Conservation (phyloP, 2,888 invertebrate species). For the Cheilosia grossa region DNA sequence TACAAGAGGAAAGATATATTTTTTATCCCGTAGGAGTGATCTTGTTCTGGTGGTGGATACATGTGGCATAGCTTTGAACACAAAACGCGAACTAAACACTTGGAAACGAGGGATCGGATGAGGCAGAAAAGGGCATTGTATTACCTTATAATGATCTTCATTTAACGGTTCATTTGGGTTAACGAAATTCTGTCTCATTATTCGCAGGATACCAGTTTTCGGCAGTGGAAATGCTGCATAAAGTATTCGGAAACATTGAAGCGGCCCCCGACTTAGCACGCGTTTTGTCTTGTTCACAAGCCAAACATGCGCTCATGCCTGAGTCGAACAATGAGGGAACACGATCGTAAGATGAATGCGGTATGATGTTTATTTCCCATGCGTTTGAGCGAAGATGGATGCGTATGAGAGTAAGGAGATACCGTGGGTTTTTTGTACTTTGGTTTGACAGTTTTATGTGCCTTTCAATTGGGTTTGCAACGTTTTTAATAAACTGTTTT, state of each 20-base stretch:
- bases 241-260: conserved; percentile 18
- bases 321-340: conserved; percentile 25
- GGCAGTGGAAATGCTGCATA: neutral
- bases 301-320: conserved; percentile 1
- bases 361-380: conserved; percentile 8
- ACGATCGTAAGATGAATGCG: conserved; percentile 21
- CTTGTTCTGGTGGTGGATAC: conserved; percentile 5
- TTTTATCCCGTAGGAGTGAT: conserved; percentile 46
- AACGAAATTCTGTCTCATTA: conserved; percentile 39
- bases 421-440: no score
- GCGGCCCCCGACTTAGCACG: conserved; percentile 1
- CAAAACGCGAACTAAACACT: conserved; percentile 38
- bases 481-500: no score
- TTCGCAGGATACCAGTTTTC: conserved; percentile 25
- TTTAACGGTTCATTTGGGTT: conserved; percentile 71
- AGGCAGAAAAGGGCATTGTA: conserved; percentile 51
- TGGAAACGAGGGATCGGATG: conserved; percentile 33
- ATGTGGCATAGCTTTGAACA: conserved; percentile 18
- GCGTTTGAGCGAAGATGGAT: neutral
- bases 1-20: conserved; percentile 18
- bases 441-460: no score
- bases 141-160: conserved; percentile 63
- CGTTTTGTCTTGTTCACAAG: conserved; percentile 20
- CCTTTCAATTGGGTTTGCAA: no score
- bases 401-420: no score